A percentile compares a stretch with the other conserved stretches of the same genome.
These are phyloP conservation scores for Heliothis peltigera DNA, from an alignment of 2,888 invertebrate species.

Conservation along the genomic window DNA sequence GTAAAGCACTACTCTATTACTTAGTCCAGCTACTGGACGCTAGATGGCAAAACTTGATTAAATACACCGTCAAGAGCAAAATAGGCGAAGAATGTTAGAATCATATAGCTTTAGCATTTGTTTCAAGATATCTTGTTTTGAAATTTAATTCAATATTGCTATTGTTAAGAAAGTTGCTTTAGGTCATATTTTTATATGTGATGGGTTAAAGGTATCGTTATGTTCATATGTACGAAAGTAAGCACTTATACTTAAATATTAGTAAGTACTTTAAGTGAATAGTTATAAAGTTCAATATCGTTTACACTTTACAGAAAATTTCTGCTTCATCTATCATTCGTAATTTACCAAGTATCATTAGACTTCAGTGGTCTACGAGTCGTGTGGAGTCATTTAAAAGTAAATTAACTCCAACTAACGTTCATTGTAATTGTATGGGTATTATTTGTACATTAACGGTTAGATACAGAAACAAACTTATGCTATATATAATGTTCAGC, in stretches of 20 bases:
- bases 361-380: slow-evolving; percentile 64
- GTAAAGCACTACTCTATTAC: no score
- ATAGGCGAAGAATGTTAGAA: no score
- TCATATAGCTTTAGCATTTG: no score
- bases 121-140: no score
- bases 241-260: no score
- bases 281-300: slow-evolving; percentile 29
- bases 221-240: no score
- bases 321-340: slow-evolving; percentile 76
- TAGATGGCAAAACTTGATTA: slow-evolving; percentile 56
- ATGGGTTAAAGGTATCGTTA: no score
- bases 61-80: not conserved
- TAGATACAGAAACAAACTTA: not conserved
- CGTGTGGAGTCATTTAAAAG: slow-evolving; percentile 69
- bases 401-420: slow-evolving; percentile 64
- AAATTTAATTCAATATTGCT: no score
- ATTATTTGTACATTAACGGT: slow-evolving; percentile 7
- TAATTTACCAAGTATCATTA: slow-evolving; percentile 73
- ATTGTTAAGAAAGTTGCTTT: no score
- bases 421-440: slow-evolving; percentile 25
- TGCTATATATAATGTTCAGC: no score
- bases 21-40: slow-evolving; percentile 57
- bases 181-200: no score
- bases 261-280: not conserved
- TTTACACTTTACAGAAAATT: slow-evolving; percentile 60